These are phyloP conservation scores for Cherax destructor DNA, from an alignment of 1,140 invertebrate genomes.

Conservation along the genomic window DNA sequence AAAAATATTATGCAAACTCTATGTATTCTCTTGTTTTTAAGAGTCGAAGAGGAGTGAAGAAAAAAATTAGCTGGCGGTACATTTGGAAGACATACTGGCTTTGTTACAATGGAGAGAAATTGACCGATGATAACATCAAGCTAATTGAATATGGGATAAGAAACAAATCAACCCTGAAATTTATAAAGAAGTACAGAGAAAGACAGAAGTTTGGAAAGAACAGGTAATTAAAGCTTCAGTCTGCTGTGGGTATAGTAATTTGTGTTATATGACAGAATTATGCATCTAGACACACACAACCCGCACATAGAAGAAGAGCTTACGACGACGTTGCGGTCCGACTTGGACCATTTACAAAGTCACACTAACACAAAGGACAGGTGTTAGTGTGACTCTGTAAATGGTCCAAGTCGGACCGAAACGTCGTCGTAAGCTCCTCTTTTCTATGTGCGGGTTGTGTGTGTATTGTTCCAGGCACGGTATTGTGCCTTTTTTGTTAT, in stretches of 20 bases:
- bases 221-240: background rate
- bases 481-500: no score
- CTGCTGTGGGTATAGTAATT: background rate
- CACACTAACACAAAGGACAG: no score
- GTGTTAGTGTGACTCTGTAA: no score
- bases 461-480: no score
- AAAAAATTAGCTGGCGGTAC: constrained; percentile 48
- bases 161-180: constrained; percentile 35
- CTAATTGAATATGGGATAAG: constrained; percentile 31
- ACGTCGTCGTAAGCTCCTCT: no score
- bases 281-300: background rate
- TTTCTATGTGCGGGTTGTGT: no score
- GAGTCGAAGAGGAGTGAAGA: constrained; percentile 43
- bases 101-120: constrained; percentile 20
- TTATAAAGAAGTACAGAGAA: constrained; percentile 36
- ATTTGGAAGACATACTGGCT: constrained; percentile 49
- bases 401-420: no score
- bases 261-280: background rate
- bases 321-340: no score
- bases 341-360: no score
- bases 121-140: constrained; percentile 31
- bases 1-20: no score
- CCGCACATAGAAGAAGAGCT: no score
- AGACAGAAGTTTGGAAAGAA: background rate
- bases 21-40: background rate